A percentile compares a stretch with the other conserved stretches of the same genome.
Evolutionary conservation across 2,888 invertebrate species (phyloP).

Genomic region (Nomada fabriciana): DNA sequence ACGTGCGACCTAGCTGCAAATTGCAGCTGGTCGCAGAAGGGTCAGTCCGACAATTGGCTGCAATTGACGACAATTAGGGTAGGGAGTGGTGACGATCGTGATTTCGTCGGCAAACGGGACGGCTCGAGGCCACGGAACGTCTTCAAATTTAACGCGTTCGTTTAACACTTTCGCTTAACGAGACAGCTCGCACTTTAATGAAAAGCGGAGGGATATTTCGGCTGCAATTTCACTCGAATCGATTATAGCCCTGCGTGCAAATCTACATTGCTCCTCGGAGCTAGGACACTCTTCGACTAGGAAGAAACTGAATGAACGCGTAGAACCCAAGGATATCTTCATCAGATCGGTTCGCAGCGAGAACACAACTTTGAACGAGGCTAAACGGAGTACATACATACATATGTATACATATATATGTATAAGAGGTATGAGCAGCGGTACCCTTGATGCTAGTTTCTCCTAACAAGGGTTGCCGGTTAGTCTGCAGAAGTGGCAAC

Average conservation of each 20-base stretch:
- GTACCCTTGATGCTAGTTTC: slow-evolving; percentile 72
- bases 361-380: slow-evolving; percentile 30
- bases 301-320: background rate
- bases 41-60: slow-evolving; percentile 48
- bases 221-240: slow-evolving; percentile 15
- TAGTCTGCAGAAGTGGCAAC: slow-evolving; percentile 53
- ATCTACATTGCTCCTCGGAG: background rate
- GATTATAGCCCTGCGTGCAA: slow-evolving; percentile 9
- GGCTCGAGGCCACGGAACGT: slow-evolving; percentile 2
- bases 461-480: slow-evolving; percentile 73
- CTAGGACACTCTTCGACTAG: background rate
- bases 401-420: background rate
- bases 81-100: slow-evolving; percentile 74
- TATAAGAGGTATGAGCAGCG: slow-evolving; percentile 55
- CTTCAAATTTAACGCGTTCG: slow-evolving; percentile 34
- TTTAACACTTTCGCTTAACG: slow-evolving; percentile 51
- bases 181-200: slow-evolving; percentile 23
- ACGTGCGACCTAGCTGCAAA: slow-evolving; percentile 52
- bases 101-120: slow-evolving; percentile 70
- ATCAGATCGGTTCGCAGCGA: slow-evolving; percentile 28
- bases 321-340: slow-evolving; percentile 36
- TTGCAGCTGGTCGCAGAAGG: slow-evolving; percentile 52
- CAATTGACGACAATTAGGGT: slow-evolving; percentile 82
- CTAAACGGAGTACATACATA: background rate
- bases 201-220: slow-evolving; percentile 10